Evolutionary conservation across 2,113 vertebrate genomes (phyloP).

Genomic region (Gobiocypris rarus): DNA sequence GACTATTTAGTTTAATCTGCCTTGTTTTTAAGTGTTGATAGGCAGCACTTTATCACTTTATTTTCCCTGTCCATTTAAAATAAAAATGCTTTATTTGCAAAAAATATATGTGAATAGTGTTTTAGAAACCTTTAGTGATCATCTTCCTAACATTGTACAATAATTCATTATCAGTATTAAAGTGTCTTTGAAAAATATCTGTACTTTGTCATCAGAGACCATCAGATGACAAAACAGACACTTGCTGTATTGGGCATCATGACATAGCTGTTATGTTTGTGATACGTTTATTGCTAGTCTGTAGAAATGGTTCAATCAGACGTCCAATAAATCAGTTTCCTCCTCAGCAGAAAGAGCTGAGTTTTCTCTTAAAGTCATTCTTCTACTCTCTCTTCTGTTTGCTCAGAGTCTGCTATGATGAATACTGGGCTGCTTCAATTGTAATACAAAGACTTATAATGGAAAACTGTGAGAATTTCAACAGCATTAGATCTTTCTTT

Average conservation of each 20-base stretch:
- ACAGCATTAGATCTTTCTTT: neutral
- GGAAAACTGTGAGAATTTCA: neutral
- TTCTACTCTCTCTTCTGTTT: constrained; percentile 8
- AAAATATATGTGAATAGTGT: no score
- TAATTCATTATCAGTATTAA: constrained; percentile 33
- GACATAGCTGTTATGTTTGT: constrained; percentile 21
- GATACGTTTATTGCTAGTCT: constrained; percentile 32
- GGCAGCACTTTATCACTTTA: no score
- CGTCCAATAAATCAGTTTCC: constrained; percentile 32
- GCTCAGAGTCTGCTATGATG: neutral
- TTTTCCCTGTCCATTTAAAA: no score
- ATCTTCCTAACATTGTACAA: neutral
- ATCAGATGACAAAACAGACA: constrained; percentile 43
- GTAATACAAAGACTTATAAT: neutral
- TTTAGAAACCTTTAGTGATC: no score
- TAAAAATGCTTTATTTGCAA: no score
- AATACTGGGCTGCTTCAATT: neutral
- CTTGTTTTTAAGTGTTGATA: no score
- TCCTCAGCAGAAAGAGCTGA: constrained; percentile 4
- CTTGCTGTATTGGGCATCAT: constrained; percentile 38
- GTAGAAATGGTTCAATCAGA: constrained; percentile 43
- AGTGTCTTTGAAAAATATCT: constrained; percentile 29
- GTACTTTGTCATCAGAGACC: constrained; percentile 9
- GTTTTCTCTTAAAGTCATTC: constrained; percentile 7
- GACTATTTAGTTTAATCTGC: no score